These are phyloP conservation scores for Leptinotarsa undecemlineata DNA, from an alignment of 1,140 invertebrate species.

Conservation along the genomic window DNA sequence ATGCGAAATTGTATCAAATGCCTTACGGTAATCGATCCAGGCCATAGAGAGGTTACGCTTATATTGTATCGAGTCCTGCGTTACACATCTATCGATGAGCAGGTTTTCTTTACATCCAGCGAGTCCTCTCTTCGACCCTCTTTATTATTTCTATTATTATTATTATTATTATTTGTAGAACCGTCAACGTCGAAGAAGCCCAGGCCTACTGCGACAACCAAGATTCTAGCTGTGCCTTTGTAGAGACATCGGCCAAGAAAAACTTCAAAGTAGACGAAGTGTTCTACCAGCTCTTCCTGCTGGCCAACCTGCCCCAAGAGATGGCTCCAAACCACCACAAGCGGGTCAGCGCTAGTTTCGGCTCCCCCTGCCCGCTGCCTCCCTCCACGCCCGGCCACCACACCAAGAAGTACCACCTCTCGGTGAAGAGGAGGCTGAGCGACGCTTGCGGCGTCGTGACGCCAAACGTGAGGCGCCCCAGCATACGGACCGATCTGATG, in stretches of 20 bases:
- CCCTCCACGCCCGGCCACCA: constrained; percentile 67
- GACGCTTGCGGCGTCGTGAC: constrained; percentile 85
- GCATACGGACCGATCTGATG: constrained; percentile 82
- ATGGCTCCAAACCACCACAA: constrained; percentile 88
- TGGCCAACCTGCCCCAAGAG: constrained; percentile 79
- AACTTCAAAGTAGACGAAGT: constrained; percentile 79
- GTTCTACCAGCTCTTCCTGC: constrained; percentile 78
- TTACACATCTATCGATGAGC: no score
- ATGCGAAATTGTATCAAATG: no score
- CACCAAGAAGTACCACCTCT: constrained; percentile 72
- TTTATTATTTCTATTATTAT: no score
- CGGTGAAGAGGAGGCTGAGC: constrained; percentile 76
- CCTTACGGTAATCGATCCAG: no score
- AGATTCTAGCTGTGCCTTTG: constrained; percentile 74
- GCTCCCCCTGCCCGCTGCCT: constrained; percentile 68
- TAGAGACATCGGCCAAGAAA: constrained; percentile 80
- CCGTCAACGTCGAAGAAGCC: constrained; percentile 72
- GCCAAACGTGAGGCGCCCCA: constrained; percentile 79
- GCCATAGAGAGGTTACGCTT: no score
- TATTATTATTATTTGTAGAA: constrained; percentile 56
- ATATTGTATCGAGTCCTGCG: no score
- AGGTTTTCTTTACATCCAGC: no score
- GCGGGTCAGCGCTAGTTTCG: constrained; percentile 68
- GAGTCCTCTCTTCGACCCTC: no score
- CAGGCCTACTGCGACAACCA: constrained; percentile 70